These are phyloP conservation scores for Lanius ludovicianus DNA, from an alignment of 2,113 vertebrate species.

Conservation along the genomic window DNA sequence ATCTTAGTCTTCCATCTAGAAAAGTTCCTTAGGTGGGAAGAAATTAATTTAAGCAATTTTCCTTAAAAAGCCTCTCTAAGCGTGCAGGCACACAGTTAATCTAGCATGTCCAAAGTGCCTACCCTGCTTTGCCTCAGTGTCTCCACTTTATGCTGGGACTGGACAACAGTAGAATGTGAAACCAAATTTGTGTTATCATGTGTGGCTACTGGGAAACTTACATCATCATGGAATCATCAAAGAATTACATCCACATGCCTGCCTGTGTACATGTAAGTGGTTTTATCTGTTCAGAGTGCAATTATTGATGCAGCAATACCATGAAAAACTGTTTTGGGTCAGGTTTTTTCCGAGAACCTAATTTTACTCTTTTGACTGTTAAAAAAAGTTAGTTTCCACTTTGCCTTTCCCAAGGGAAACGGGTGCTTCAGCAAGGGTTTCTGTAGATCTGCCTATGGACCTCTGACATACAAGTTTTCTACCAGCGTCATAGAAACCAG, in stretches of 20 bases:
- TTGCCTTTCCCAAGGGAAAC: background rate
- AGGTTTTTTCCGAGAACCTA: background rate
- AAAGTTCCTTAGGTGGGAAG: background rate
- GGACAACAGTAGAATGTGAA: background rate
- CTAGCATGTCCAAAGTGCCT: background rate
- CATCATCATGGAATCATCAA: rapidly evolving
- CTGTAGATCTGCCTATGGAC: background rate
- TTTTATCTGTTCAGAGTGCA: background rate
- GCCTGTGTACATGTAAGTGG: background rate
- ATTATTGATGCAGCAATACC: background rate
- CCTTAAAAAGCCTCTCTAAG: rapidly evolving
- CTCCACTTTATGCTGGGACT: background rate
- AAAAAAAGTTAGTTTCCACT: background rate
- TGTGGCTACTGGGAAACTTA: background rate
- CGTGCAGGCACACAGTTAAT: background rate
- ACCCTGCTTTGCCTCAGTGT: background rate
- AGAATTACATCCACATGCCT: background rate
- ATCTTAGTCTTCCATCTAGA: background rate
- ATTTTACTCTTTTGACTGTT: background rate
- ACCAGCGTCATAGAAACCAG: background rate
- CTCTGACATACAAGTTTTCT: background rate
- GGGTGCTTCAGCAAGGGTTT: background rate
- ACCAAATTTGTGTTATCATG: background rate
- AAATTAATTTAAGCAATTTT: background rate
- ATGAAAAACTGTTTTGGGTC: background rate